Evolutionary conservation across 2,888 invertebrate genomes (phyloP).

Genomic region (Hypsopygia costalis): DNA sequence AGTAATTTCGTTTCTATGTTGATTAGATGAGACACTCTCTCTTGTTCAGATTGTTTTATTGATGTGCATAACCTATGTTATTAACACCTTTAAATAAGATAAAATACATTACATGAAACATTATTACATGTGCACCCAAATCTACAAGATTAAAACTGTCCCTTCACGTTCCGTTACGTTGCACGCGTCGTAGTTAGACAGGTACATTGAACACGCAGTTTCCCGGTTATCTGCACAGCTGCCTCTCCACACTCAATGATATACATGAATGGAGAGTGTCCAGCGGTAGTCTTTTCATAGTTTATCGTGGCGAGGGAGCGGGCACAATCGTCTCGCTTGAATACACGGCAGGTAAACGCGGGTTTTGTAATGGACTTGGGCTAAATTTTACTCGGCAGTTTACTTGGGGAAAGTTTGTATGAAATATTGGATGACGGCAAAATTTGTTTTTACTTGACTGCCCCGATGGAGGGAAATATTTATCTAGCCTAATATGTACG

Average conservation of each 20-base stretch:
- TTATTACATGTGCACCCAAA: no score
- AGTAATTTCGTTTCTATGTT: no score
- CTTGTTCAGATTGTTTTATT: no score
- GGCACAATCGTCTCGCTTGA: constrained; percentile 50
- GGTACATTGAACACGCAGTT: constrained; percentile 15
- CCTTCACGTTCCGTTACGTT: background rate
- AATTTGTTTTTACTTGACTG: no score
- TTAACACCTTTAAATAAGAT: no score
- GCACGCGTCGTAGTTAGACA: background rate
- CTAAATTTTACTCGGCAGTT: constrained; percentile 23
- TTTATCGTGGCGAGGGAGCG: constrained; percentile 55
- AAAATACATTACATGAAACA: no score
- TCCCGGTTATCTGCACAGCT: constrained; percentile 53
- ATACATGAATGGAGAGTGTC: constrained; percentile 68
- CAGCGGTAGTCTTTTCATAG: constrained; percentile 61
- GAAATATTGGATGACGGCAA: background rate
- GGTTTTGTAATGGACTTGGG: constrained; percentile 12
- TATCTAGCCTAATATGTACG: no score
- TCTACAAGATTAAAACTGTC: background rate
- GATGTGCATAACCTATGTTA: no score
- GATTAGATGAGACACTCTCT: no score
- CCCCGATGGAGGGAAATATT: no score
- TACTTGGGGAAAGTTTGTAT: background rate
- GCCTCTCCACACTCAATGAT: constrained; percentile 54
- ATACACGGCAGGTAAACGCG: constrained; percentile 47